Conservation (phyloP, 2,888 invertebrate species). For the Phytoseiulus persimilis region DNA sequence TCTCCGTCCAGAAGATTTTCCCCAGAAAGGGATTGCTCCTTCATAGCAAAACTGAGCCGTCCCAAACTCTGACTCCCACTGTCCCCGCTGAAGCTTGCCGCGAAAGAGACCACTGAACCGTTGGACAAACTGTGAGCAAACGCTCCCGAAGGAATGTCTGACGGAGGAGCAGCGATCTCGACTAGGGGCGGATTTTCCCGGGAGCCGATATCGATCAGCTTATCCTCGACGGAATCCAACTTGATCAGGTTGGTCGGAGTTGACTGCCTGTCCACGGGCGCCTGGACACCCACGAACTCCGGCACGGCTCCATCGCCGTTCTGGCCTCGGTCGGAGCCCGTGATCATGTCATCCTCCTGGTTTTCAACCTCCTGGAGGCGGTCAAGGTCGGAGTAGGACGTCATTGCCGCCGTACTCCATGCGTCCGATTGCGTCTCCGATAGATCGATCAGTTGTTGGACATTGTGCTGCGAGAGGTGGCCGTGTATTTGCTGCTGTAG, state of each 20-base stretch:
- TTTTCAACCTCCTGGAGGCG: conserved; percentile 75
- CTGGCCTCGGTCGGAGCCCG: conserved; percentile 6
- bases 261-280: neutral
- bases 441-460: conserved; percentile 55
- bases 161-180: neutral
- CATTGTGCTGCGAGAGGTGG: conserved; percentile 31
- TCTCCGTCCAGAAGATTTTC: conserved; percentile 28
- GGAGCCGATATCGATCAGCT: neutral
- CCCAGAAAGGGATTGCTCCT: conserved; percentile 25
- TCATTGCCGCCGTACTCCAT: conserved; percentile 93
- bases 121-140: conserved; percentile 32
- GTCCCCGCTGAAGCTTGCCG: neutral
- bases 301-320: conserved; percentile 10
- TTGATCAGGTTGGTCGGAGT: conserved; percentile 20
- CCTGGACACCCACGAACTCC: neutral
- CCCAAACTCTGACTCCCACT: conserved; percentile 28
- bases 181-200: neutral
- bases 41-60: conserved; percentile 33
- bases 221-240: conserved; percentile 17
- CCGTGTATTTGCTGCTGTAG: conserved; percentile 26
- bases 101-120: conserved; percentile 21
- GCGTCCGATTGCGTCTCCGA: conserved; percentile 92
- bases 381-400: conserved; percentile 70
- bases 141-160: conserved; percentile 17
- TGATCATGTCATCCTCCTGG: conserved; percentile 53